phyloP scores from a whole-genome alignment of 2,797 vertebrate genomes.

The Ctenosaura bakeri region DNA sequence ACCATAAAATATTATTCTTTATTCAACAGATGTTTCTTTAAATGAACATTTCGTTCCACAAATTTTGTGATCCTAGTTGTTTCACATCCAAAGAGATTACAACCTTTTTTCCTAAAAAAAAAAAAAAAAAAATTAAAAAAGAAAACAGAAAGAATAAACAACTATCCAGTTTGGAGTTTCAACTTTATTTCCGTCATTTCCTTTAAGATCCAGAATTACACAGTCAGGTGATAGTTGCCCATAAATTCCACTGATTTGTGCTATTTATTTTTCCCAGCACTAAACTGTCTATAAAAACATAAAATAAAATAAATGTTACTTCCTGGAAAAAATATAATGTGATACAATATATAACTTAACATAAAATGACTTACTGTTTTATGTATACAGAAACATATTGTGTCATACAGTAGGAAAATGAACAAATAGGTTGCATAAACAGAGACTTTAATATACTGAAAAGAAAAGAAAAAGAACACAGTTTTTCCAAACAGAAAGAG shows the following conservation, averaged over 20 bases:
- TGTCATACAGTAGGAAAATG: not conserved
- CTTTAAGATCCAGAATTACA: slow-evolving; percentile 15
- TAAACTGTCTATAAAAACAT: slow-evolving; percentile 33
- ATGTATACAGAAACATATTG: slow-evolving; percentile 22
- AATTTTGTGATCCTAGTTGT: not conserved
- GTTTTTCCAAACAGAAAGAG: slow-evolving; percentile 39
- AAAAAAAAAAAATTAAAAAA: not conserved
- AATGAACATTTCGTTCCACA: slow-evolving; percentile 18
- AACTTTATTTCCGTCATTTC: slow-evolving; percentile 49
- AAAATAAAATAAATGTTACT: slow-evolving; percentile 46
- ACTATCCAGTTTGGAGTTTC: slow-evolving; percentile 33
- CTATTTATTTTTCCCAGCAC: not conserved
- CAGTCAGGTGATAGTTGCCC: slow-evolving; percentile 27
- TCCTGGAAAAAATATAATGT: slow-evolving; percentile 12
- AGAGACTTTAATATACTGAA: not conserved
- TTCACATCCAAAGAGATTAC: slow-evolving; percentile 16
- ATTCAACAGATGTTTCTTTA: slow-evolving; percentile 27
- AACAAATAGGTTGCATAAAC: slow-evolving; percentile 28
- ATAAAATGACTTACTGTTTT: slow-evolving; percentile 23
- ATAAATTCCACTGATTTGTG: slow-evolving; percentile 49
- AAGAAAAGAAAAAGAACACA: slow-evolving; percentile 22
- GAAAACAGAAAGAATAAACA: slow-evolving; percentile 24
- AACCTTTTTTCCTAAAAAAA: not conserved
- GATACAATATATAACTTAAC: slow-evolving; percentile 21
- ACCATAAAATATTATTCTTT: not conserved